phyloP scores from a whole-genome alignment of 2,888 invertebrate species.

The Idaea biselata region DNA sequence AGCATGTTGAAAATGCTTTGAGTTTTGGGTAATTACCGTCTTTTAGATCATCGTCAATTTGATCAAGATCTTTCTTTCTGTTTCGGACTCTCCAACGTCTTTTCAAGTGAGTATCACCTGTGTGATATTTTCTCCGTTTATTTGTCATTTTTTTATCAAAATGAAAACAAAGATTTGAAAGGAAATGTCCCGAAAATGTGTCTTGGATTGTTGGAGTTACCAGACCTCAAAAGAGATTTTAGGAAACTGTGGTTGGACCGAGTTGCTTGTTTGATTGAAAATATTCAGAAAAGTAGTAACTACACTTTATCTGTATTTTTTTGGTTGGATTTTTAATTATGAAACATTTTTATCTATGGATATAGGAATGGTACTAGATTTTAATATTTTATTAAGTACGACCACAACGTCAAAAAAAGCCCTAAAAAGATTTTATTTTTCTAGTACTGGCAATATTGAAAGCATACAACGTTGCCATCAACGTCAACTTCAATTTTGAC shows the following conservation, averaged over 20 bases:
- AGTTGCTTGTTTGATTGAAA: no score
- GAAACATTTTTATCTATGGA: no score
- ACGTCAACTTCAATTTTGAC: not conserved
- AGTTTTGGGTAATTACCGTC: slow-evolving; percentile 49
- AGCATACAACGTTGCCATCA: not conserved
- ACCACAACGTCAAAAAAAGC: not conserved
- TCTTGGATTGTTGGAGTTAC: not conserved
- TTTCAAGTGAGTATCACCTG: slow-evolving; percentile 89
- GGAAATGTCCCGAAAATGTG: not conserved
- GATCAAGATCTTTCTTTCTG: slow-evolving; percentile 89
- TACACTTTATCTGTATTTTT: no score
- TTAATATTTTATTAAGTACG: no score
- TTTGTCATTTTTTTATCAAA: slow-evolving; percentile 80
- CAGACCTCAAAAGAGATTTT: not conserved
- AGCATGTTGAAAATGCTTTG: not conserved
- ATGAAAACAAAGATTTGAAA: not conserved
- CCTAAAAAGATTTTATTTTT: not conserved
- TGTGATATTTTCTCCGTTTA: slow-evolving; percentile 89
- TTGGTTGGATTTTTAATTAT: no score
- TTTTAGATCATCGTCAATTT: slow-evolving; percentile 81
- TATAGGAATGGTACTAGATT: no score
- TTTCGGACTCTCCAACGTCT: slow-evolving; percentile 88
- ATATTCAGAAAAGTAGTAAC: no score
- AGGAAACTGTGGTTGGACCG: no score
- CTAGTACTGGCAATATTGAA: not conserved